phyloP scores from a whole-genome alignment of 2,113 vertebrate genomes.

The Mesitornis unicolor region DNA sequence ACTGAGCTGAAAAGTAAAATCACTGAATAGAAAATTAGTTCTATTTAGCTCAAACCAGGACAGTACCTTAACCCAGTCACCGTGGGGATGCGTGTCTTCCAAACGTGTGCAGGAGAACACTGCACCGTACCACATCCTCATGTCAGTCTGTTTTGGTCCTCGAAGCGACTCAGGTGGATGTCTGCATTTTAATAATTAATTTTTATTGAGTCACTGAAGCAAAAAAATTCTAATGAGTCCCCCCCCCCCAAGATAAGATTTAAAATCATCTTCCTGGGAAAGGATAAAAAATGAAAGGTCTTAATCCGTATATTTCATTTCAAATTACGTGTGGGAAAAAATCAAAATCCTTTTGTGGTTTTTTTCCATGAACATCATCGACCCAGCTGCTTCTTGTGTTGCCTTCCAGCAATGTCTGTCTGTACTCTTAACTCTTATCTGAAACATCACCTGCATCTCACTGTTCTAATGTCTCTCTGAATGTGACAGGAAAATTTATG shows the following conservation, averaged over 20 bases:
- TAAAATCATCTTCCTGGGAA: slow-evolving; percentile 40
- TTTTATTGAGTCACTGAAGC: background rate
- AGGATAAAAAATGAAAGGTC: slow-evolving; percentile 34
- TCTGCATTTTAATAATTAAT: slow-evolving; percentile 3
- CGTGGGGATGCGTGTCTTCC: background rate
- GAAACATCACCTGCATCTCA: background rate
- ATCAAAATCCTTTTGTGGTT: slow-evolving; percentile 13
- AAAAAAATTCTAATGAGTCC: slow-evolving; percentile 37
- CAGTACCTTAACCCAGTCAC: background rate
- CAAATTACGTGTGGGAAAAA: slow-evolving; percentile 16
- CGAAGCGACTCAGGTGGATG: background rate
- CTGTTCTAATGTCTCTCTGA: background rate
- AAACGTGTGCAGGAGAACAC: background rate
- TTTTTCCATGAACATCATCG: slow-evolving; percentile 1
- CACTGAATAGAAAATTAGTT: too few relatives aligned
- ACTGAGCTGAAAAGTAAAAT: too few relatives aligned
- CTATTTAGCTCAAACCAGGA: too few relatives aligned
- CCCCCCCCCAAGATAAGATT: slow-evolving; percentile 18
- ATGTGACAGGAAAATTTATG: background rate
- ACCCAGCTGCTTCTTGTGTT: background rate
- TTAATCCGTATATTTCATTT: slow-evolving; percentile 50
- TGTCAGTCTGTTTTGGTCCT: background rate
- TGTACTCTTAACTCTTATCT: background rate
- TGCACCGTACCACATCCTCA: background rate
- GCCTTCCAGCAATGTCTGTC: slow-evolving; percentile 13